Percentiles rank a stretch among this genome's conserved stretches.
Conservation (phyloP, 1,140 invertebrate species). For the Drepana arcuata region DNA sequence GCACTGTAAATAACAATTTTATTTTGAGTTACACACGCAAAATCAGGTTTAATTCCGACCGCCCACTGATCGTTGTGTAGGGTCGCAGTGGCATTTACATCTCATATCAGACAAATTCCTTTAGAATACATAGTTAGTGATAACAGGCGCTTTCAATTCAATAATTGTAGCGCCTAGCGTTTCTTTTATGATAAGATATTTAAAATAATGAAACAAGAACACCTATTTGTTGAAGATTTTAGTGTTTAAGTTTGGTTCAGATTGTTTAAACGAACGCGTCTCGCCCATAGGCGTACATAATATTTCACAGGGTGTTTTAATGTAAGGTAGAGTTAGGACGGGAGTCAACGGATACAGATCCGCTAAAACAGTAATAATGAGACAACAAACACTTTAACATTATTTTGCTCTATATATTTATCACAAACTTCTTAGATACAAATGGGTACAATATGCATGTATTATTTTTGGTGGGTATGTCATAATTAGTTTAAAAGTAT, state of each 20-base stretch:
- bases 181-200: constrained; percentile 2
- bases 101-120: constrained; percentile 53
- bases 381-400: too few species aligned
- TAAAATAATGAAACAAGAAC: constrained; percentile 5
- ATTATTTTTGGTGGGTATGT: too few species aligned
- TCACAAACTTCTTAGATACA: too few species aligned
- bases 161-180: constrained; percentile 3
- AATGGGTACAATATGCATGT: too few species aligned
- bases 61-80: background rate
- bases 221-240: constrained; percentile 7
- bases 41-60: constrained; percentile 8
- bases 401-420: too few species aligned
- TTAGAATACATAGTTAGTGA: constrained; percentile 20
- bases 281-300: too few species aligned
- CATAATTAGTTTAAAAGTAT: too few species aligned
- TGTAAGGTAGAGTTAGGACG: constrained; percentile 62
- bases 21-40: constrained; percentile 18
- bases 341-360: constrained; percentile 24
- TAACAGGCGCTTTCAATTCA: constrained; percentile 8
- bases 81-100: constrained; percentile 7
- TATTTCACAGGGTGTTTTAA: constrained; percentile 69
- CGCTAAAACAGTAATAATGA: constrained; percentile 3
- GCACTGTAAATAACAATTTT: constrained; percentile 31
- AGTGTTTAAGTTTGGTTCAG: too few species aligned
- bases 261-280: background rate